phyloP scores from a whole-genome alignment of 1,140 invertebrate species.

The Paraescarpia echinospica region DNA sequence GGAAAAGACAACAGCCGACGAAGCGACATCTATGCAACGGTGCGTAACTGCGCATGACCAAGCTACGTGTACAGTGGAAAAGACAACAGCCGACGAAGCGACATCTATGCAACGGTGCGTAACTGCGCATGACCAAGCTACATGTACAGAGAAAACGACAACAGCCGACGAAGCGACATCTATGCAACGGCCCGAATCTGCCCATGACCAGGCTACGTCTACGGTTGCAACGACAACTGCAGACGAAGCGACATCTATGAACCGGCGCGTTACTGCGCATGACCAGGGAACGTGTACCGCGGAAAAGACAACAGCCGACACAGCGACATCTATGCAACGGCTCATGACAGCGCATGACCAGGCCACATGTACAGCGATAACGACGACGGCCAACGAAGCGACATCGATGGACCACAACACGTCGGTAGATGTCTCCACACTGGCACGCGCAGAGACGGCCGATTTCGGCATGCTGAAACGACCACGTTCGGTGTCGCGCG shows the following conservation, averaged over 20 bases:
- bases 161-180: not conserved
- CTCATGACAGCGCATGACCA: not conserved
- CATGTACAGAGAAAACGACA: not conserved
- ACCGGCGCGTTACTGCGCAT: not conserved
- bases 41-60: not conserved
- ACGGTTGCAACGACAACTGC: not conserved
- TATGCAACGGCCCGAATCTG: not conserved
- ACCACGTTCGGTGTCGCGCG: conserved; percentile 3
- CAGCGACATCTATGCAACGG: not conserved
- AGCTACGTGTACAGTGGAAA: not conserved
- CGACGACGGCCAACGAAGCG: not conserved
- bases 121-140: not conserved
- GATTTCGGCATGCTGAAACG: conserved; percentile 11
- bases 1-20: not conserved
- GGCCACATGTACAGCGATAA: not conserved
- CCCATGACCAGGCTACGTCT: not conserved
- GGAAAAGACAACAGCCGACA: not conserved
- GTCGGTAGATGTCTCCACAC: not conserved
- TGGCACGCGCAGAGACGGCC: not conserved
- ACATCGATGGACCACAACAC: not conserved
- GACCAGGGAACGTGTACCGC: not conserved
- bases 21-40: not conserved
- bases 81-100: not conserved
- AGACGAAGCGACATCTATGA: not conserved
- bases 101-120: not conserved